phyloP scores from a whole-genome alignment of 2,113 vertebrate species.

The Mormyrus lacerda region DNA sequence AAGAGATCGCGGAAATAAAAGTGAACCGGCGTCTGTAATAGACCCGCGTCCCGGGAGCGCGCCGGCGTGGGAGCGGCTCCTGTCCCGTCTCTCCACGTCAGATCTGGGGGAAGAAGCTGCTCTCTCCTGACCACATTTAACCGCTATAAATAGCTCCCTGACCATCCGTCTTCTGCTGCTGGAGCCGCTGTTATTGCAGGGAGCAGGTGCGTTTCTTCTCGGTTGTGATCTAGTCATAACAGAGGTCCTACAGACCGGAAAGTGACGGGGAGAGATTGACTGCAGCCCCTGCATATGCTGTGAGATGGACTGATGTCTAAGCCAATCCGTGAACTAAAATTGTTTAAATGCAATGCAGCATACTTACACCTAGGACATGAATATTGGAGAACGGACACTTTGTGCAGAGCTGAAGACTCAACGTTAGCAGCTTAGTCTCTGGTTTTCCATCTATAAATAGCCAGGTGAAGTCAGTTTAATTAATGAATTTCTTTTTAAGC shows the following conservation, averaged over 20 bases:
- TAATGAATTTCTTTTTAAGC: not conserved
- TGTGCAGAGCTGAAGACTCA: not conserved
- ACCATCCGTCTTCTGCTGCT: not conserved
- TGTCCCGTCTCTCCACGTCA: too few relatives aligned
- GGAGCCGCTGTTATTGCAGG: conserved; percentile 6
- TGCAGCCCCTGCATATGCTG: not conserved
- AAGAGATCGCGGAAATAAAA: not conserved
- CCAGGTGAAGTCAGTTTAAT: not conserved
- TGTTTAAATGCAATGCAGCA: not conserved
- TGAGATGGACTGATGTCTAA: not conserved
- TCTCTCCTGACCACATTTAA: not conserved
- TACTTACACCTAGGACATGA: not conserved
- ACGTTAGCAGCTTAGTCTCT: not conserved
- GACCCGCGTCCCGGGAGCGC: not conserved
- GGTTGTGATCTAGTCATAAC: conserved; percentile 2
- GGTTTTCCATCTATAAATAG: not conserved
- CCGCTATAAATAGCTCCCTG: not conserved
- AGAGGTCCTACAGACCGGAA: conserved; percentile 1
- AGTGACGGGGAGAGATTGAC: not conserved
- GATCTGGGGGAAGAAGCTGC: not conserved
- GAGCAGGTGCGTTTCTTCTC: conserved; percentile 6
- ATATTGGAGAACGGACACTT: not conserved
- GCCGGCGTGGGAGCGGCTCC: not conserved
- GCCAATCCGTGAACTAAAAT: not conserved
- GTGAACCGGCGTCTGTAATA: not conserved